A percentile compares a stretch with the other conserved stretches of the same genome.
These are phyloP conservation scores for Dasysyrphus tricinctus DNA, from an alignment of 2,888 invertebrate species.

Conservation along the genomic window DNA sequence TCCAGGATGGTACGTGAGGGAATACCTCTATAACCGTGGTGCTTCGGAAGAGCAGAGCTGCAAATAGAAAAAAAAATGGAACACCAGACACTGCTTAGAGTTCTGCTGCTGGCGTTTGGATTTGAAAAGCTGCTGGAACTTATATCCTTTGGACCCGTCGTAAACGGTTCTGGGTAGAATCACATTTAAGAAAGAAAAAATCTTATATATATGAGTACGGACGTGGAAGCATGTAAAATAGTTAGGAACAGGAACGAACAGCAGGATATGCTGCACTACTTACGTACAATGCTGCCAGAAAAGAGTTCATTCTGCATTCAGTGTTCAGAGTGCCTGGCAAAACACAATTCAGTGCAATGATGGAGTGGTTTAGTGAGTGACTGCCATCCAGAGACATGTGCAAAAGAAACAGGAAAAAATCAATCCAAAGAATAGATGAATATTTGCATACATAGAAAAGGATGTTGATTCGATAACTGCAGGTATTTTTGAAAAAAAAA, in stretches of 20 bases:
- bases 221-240: conserved; percentile 58
- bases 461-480: conserved; percentile 50
- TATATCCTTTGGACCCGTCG: conserved; percentile 52
- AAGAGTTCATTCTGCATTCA: conserved; percentile 67
- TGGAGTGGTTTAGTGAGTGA: conserved; percentile 65
- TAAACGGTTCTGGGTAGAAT: conserved; percentile 55
- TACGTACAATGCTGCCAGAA: conserved; percentile 24
- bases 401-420: conserved; percentile 22
- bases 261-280: conserved; percentile 42
- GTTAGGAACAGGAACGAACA: conserved; percentile 34
- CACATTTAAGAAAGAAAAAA: conserved; percentile 53
- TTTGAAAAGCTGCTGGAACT: conserved; percentile 31
- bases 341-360: conserved; percentile 66
- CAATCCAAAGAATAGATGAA: conserved; percentile 41
- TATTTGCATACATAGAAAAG: conserved; percentile 55
- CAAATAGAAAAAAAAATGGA: conserved; percentile 20
- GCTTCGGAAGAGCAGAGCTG: conserved; percentile 19
- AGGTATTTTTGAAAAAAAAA: conserved; percentile 4
- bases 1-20: conserved; percentile 64
- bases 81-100: conserved; percentile 16
- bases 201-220: not conserved
- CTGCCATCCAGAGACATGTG: conserved; percentile 38
- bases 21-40: conserved; percentile 49
- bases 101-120: conserved; percentile 48
- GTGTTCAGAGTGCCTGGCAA: conserved; percentile 54